phyloP scores from a whole-genome alignment of 2,888 invertebrate species.

The Cacoxenus indagator region DNA sequence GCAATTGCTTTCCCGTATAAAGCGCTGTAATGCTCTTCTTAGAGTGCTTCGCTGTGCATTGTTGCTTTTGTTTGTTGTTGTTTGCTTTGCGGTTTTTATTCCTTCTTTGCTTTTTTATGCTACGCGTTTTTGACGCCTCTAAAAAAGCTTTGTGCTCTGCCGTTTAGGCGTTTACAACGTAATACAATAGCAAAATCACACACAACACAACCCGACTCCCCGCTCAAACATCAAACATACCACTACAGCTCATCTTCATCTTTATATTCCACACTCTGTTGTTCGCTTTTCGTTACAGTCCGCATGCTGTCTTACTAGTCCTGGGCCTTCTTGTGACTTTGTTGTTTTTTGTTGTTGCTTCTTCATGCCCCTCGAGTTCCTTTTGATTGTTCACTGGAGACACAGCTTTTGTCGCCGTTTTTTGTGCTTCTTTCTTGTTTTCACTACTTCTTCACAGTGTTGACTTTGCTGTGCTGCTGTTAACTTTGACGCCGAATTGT shows the following conservation, averaged over 20 bases:
- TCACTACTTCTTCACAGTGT: slow-evolving; percentile 34
- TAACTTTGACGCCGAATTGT: slow-evolving; percentile 41
- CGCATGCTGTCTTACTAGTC: neutral
- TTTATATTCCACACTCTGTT: neutral
- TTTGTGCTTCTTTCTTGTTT: slow-evolving; percentile 7
- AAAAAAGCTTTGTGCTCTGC: neutral
- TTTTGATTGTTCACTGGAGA: no score
- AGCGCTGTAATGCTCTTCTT: neutral
- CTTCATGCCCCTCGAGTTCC: no score
- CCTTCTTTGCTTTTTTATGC: neutral
- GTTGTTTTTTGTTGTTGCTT: slow-evolving; percentile 7
- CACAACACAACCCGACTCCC: no score
- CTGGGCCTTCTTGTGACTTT: neutral
- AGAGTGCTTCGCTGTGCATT: neutral
- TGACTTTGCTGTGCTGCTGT: slow-evolving; percentile 53
- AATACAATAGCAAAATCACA: no score
- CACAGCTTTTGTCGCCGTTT: neutral
- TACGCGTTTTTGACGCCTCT: neutral
- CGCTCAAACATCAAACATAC: neutral
- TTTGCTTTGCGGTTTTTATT: neutral
- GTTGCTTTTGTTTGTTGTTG: neutral
- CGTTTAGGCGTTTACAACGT: slow-evolving; percentile 47
- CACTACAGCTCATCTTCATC: neutral
- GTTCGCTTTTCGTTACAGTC: neutral
- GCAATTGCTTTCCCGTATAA: neutral